A percentile compares a stretch with the other conserved stretches of the same genome.
These are phyloP conservation scores for Trissoscelio sp. DNA, from an alignment of 2,888 invertebrate genomes.

Conservation along the genomic window DNA sequence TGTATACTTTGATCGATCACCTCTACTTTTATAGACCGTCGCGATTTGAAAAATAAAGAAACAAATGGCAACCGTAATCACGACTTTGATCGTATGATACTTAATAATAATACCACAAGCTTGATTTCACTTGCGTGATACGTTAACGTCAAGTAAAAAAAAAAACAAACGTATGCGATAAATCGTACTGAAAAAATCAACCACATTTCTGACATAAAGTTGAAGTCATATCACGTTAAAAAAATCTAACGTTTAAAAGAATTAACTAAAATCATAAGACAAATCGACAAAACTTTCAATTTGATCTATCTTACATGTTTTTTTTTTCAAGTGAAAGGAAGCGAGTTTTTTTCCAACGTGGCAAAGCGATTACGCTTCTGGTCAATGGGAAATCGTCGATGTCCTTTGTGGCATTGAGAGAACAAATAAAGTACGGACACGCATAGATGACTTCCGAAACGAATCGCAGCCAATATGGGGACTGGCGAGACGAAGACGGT, in stretches of 20 bases:
- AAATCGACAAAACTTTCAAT: constrained; percentile 45
- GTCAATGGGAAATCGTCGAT: constrained; percentile 62
- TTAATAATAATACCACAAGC: constrained; percentile 1
- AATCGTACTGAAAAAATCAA: too few relatives aligned
- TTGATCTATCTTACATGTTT: constrained; percentile 49
- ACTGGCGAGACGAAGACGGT: constrained; percentile 67
- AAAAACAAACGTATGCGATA: too few relatives aligned
- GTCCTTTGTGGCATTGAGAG: constrained; percentile 61
- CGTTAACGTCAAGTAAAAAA: constrained; percentile 30
- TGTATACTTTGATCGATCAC: constrained; percentile 47
- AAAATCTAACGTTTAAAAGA: too few relatives aligned
- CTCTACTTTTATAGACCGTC: constrained; percentile 24
- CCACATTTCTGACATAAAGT: too few relatives aligned
- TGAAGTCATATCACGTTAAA: too few relatives aligned
- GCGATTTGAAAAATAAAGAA: constrained; percentile 38
- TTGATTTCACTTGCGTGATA: constrained; percentile 36
- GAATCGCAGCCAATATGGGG: constrained; percentile 67
- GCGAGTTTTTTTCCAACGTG: constrained; percentile 37
- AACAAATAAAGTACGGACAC: constrained; percentile 60
- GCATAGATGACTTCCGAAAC: constrained; percentile 62
- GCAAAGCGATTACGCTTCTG: constrained; percentile 39
- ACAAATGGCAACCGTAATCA: constrained; percentile 26
- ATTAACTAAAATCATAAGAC: constrained; percentile 5
- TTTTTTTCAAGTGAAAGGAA: constrained; percentile 56
- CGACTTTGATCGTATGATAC: constrained; percentile 24